Evolutionary conservation across 2,113 vertebrate species (phyloP).

Genomic region (Grammomys dolichurus): DNA sequence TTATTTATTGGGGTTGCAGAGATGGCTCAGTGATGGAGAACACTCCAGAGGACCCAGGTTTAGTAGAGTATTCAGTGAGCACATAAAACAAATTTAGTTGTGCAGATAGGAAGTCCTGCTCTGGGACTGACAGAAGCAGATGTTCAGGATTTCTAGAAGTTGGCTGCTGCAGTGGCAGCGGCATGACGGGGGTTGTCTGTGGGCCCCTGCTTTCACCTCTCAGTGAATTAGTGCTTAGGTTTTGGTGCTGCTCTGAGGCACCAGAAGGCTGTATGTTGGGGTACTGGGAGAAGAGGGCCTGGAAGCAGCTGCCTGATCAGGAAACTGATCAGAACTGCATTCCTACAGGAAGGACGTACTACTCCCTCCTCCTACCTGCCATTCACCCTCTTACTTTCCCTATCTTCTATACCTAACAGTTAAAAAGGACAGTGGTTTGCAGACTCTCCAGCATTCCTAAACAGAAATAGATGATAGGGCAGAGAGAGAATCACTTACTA

Average conservation of each 20-base stretch:
- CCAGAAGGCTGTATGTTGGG: not conserved
- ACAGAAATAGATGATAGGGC: not conserved
- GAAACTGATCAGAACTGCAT: not conserved
- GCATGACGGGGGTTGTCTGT: not conserved
- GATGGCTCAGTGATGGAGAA: not conserved
- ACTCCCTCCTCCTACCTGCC: not conserved
- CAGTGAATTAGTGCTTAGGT: not conserved
- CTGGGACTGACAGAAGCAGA: not conserved
- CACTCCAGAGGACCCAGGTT: not conserved
- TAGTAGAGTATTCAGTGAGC: not conserved
- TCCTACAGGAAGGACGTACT: not conserved
- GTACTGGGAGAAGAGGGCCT: not conserved
- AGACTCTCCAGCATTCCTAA: not conserved
- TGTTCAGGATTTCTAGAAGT: not conserved
- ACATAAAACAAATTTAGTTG: not conserved
- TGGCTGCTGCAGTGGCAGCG: too few relatives aligned
- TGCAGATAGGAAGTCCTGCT: not conserved
- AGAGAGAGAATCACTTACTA: not conserved
- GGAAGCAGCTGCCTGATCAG: not conserved
- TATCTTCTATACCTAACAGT: not conserved
- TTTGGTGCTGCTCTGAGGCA: not conserved
- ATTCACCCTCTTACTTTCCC: not conserved
- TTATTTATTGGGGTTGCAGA: not conserved
- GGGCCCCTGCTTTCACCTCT: not conserved
- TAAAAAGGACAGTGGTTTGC: not conserved